These are phyloP conservation scores for Scomber colias DNA, from an alignment of 2,113 vertebrate genomes.

Conservation along the genomic window DNA sequence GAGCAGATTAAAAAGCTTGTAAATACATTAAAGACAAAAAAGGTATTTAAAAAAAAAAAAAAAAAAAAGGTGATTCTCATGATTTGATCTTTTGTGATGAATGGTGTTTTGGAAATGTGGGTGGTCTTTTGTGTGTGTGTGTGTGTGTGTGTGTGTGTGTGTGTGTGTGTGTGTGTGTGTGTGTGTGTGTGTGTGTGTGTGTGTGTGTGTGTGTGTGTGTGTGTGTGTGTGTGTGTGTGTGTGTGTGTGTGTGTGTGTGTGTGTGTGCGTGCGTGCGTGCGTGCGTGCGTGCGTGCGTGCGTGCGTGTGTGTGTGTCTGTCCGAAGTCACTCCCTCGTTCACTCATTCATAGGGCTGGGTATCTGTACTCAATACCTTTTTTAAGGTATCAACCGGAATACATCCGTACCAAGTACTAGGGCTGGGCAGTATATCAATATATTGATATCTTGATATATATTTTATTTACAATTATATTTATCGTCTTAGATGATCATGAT, in stretches of 20 bases:
- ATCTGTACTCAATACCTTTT: too few species aligned
- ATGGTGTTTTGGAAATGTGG: conserved; percentile 7
- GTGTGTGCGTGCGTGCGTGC: not conserved
- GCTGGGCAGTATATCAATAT: too few species aligned
- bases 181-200: not conserved
- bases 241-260: not conserved
- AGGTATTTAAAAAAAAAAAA: conserved; percentile 88
- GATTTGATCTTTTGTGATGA: conserved; percentile 55
- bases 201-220: not conserved
- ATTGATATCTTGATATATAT: too few species aligned
- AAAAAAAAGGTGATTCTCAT: conserved; percentile 65
- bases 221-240: not conserved
- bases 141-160: not conserved
- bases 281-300: too few species aligned
- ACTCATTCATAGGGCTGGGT: too few species aligned
- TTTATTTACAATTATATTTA: too few species aligned
- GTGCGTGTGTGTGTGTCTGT: fast-evolving
- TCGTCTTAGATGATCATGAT: too few species aligned
- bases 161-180: not conserved
- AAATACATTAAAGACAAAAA: conserved; percentile 96
- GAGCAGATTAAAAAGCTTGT: conserved; percentile 96
- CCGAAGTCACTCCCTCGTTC: too few species aligned
- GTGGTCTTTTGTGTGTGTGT: not conserved
- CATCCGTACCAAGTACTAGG: too few species aligned
- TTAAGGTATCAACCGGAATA: too few species aligned